A percentile compares a stretch with the other conserved stretches of the same genome.
phyloP scores from a whole-genome alignment of 2,797 vertebrate genomes.

The Acridotheres tristis region DNA sequence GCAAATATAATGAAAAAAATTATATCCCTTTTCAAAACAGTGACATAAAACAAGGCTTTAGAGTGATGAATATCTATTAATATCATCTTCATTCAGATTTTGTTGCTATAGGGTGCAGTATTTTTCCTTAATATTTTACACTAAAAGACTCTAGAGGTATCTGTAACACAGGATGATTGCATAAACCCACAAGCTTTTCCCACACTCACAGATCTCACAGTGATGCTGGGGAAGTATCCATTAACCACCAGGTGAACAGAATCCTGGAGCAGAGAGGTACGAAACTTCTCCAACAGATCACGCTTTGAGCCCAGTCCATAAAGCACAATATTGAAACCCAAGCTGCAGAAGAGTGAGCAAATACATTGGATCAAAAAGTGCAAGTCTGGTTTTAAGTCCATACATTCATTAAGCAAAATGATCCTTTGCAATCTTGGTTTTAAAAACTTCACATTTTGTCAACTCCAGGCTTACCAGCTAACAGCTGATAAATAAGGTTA shows the following conservation, averaged over 20 bases:
- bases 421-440: not conserved
- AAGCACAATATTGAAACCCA: slow-evolving; percentile 92
- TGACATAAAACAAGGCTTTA: not conserved
- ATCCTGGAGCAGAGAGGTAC: slow-evolving; percentile 81
- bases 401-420: not conserved
- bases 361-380: slow-evolving; percentile 7
- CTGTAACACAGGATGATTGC: not conserved
- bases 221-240: slow-evolving; percentile 96
- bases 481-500: not conserved
- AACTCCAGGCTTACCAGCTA: not conserved
- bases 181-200: not conserved
- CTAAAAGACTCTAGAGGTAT: not conserved
- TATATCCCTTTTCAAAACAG: not conserved
- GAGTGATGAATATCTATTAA: not conserved
- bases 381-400: not conserved
- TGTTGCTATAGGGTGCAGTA: not conserved
- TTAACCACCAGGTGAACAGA: slow-evolving; percentile 92
- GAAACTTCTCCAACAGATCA: slow-evolving; percentile 90
- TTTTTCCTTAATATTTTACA: not conserved
- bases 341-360: slow-evolving; percentile 72
- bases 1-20: not conserved
- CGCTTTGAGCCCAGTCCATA: slow-evolving; percentile 96
- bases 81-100: not conserved
- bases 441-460: not conserved
- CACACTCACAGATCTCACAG: slow-evolving; percentile 89